These are phyloP conservation scores for Ceuthmochares aereus DNA, from an alignment of 2,113 vertebrate species.

Conservation along the genomic window DNA sequence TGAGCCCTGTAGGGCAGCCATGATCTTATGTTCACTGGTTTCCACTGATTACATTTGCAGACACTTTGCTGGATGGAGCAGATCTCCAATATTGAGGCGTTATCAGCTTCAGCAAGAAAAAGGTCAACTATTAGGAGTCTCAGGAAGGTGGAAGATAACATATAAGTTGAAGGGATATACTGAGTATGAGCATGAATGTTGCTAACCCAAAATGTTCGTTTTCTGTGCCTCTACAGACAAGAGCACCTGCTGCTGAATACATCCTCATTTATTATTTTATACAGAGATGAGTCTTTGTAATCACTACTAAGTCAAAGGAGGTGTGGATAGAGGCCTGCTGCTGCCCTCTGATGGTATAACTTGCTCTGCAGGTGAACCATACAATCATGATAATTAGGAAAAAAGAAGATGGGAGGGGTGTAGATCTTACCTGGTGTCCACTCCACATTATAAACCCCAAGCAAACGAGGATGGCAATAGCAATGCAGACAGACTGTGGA, in stretches of 20 bases:
- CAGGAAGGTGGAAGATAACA: background rate
- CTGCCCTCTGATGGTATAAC: background rate
- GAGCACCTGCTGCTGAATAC: rapidly evolving
- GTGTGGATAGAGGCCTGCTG: background rate
- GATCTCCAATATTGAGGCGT: background rate
- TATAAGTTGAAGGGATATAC: background rate
- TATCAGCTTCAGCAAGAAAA: background rate
- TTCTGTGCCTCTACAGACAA: background rate
- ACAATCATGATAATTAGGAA: background rate
- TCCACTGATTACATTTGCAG: background rate
- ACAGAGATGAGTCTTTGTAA: rapidly evolving
- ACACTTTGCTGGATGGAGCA: background rate
- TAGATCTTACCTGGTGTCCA: background rate
- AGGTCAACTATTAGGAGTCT: background rate
- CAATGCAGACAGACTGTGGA: background rate
- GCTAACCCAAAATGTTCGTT: background rate
- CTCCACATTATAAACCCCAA: background rate
- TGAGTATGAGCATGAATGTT: too few species aligned
- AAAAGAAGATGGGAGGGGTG: too few species aligned
- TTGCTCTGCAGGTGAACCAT: background rate
- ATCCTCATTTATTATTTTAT: rapidly evolving
- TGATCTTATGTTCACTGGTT: background rate
- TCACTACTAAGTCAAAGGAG: background rate
- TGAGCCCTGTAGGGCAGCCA: background rate
- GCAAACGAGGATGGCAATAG: background rate